Evolutionary conservation across 2,888 invertebrate genomes (phyloP).

Genomic region (Thereva unica): DNA sequence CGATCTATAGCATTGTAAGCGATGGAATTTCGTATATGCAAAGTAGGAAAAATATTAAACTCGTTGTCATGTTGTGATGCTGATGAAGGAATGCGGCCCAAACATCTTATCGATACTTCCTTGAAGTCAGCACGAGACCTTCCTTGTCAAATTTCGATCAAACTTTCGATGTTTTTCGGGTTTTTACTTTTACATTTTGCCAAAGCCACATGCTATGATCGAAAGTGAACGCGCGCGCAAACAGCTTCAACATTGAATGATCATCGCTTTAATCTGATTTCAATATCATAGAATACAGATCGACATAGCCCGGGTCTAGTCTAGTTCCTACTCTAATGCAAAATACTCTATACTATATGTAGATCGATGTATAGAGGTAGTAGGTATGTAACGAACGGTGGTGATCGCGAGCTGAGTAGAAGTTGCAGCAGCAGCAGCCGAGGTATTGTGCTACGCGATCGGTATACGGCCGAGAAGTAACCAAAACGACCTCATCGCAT

Average conservation of each 20-base stretch:
- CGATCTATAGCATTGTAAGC: neutral
- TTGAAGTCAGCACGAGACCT: constrained; percentile 30
- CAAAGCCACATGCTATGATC: neutral
- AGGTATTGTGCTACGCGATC: too few species aligned
- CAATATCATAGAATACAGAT: constrained; percentile 32
- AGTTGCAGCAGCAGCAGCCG: too few species aligned
- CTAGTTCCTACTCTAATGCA: constrained; percentile 29
- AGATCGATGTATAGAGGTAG: too few species aligned
- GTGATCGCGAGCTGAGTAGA: constrained; percentile 22
- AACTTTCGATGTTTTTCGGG: constrained; percentile 24
- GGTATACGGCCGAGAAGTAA: constrained; percentile 36
- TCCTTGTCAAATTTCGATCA: constrained; percentile 24
- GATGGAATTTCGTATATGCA: constrained; percentile 2
- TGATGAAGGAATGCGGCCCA: constrained; percentile 10
- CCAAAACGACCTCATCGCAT: constrained; percentile 46
- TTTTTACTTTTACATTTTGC: constrained; percentile 19
- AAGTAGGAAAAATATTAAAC: constrained; percentile 17
- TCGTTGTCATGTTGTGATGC: constrained; percentile 6
- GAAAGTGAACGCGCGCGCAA: constrained; percentile 31
- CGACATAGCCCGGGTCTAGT: constrained; percentile 1
- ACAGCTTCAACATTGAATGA: constrained; percentile 29
- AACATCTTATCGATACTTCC: constrained; percentile 15
- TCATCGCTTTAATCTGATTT: constrained; percentile 34
- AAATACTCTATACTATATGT: neutral
- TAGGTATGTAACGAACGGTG: neutral